These are phyloP conservation scores for Macrophya alboannulata DNA, from an alignment of 2,888 invertebrate species.

Conservation along the genomic window DNA sequence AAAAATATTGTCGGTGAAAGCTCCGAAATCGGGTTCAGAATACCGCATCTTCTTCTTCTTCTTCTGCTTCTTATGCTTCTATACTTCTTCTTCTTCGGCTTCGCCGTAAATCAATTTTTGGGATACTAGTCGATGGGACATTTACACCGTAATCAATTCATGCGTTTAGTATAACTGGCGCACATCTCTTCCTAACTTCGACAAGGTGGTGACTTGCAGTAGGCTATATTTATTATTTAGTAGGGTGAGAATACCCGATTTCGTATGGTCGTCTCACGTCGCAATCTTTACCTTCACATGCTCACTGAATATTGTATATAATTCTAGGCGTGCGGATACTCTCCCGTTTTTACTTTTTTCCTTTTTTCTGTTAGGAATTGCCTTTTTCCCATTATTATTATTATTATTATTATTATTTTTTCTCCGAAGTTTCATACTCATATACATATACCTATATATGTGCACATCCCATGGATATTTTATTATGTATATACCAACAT, in stretches of 20 bases:
- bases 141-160: slow-evolving; percentile 48
- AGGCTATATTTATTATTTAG: slow-evolving; percentile 23
- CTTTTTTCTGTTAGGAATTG: background rate
- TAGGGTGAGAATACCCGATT: slow-evolving; percentile 13
- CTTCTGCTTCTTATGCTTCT: background rate
- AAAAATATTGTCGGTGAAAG: slow-evolving; percentile 21
- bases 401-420: background rate
- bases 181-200: background rate
- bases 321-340: slow-evolving; percentile 2
- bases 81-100: background rate
- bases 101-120: slow-evolving; percentile 40
- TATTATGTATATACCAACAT: background rate
- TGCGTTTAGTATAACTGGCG: slow-evolving; percentile 8
- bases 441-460: background rate
- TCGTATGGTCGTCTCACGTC: slow-evolving; percentile 35
- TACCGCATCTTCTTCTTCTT: background rate
- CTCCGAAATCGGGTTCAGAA: slow-evolving; percentile 5
- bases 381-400: background rate
- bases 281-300: background rate
- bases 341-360: background rate
- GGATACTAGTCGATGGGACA: slow-evolving; percentile 33
- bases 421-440: background rate
- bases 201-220: slow-evolving; percentile 4
- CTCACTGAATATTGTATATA: background rate
- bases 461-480: slow-evolving; percentile 24